phyloP scores from a whole-genome alignment of 2,797 vertebrate species.

The Pterois miles region DNA sequence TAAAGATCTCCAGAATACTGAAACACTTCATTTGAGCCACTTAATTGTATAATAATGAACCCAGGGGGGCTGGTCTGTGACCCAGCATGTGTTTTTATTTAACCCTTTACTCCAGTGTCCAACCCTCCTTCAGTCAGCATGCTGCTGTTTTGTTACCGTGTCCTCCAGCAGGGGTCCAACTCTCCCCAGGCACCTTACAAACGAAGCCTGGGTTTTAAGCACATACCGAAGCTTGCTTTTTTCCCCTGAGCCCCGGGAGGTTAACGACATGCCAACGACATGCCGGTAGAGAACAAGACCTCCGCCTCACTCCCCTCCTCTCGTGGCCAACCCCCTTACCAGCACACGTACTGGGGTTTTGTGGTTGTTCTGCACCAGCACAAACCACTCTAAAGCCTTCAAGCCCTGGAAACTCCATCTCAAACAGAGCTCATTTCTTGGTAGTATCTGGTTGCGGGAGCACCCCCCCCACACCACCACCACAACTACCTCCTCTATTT shows the following conservation, averaged over 20 bases:
- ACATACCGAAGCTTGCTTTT: slow-evolving; percentile 66
- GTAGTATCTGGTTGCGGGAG: slow-evolving; percentile 50
- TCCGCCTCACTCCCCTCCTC: slow-evolving; percentile 43
- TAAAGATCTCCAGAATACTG: slow-evolving; percentile 10
- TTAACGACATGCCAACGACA: slow-evolving; percentile 85
- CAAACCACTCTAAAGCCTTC: slow-evolving; percentile 40
- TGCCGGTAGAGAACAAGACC: slow-evolving; percentile 79
- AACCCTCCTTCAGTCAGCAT: slow-evolving; percentile 70
- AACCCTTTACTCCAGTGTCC: slow-evolving; percentile 60
- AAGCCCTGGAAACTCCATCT: slow-evolving; percentile 47
- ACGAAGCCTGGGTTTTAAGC: slow-evolving; percentile 81
- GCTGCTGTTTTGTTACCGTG: slow-evolving; percentile 81
- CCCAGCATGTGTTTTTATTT: slow-evolving; percentile 76
- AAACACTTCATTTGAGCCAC: slow-evolving; percentile 55
- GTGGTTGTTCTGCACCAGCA: slow-evolving; percentile 41
- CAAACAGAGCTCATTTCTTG: slow-evolving; percentile 60
- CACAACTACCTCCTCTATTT: slow-evolving; percentile 41
- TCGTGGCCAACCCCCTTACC: slow-evolving; percentile 28
- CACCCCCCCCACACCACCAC: slow-evolving; percentile 1
- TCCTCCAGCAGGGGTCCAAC: slow-evolving; percentile 78
- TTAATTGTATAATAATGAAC: slow-evolving; percentile 39
- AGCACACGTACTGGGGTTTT: slow-evolving; percentile 21
- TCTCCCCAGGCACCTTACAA: slow-evolving; percentile 79
- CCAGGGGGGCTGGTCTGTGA: slow-evolving; percentile 80
- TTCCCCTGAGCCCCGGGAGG: slow-evolving; percentile 79